Percentiles rank a stretch among this genome's conserved stretches.
These are phyloP conservation scores for Apantesis nais DNA, from an alignment of 2,888 invertebrate genomes.

Conservation along the genomic window DNA sequence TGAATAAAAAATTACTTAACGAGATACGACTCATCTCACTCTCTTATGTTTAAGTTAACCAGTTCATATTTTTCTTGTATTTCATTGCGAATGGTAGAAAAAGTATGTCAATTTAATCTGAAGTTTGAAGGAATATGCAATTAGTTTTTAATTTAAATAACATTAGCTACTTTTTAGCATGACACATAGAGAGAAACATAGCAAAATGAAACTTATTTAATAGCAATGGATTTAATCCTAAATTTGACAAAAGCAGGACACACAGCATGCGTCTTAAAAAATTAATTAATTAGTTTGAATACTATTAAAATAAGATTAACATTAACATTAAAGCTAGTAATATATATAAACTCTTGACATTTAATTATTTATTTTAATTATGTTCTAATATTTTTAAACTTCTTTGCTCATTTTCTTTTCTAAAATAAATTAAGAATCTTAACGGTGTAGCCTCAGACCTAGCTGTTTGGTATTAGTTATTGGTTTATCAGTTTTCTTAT, in stretches of 20 bases:
- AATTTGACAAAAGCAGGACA: neutral
- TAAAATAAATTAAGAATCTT: neutral
- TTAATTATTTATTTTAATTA: neutral
- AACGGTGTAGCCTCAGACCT: neutral
- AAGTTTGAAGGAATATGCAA: no score
- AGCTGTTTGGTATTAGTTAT: neutral
- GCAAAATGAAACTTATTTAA: neutral
- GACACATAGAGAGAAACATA: no score
- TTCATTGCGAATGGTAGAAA: constrained; percentile 26
- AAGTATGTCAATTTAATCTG: no score
- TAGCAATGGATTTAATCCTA: neutral
- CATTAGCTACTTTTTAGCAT: constrained; percentile 6
- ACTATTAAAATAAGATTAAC: neutral
- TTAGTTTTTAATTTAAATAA: no score
- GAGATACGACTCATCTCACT: neutral
- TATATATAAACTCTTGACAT: neutral
- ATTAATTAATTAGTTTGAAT: neutral
- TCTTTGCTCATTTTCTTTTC: no score
- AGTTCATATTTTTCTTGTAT: constrained; percentile 36
- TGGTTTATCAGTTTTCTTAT: neutral
- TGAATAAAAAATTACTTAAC: constrained; percentile 20
- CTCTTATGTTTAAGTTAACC: neutral
- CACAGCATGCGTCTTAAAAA: neutral
- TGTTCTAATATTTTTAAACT: neutral
- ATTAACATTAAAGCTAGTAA: neutral